Percentiles rank a stretch among this genome's conserved stretches.
Evolutionary conservation across 2,888 invertebrate species (phyloP).

Genomic region (Poecilus cupreus): DNA sequence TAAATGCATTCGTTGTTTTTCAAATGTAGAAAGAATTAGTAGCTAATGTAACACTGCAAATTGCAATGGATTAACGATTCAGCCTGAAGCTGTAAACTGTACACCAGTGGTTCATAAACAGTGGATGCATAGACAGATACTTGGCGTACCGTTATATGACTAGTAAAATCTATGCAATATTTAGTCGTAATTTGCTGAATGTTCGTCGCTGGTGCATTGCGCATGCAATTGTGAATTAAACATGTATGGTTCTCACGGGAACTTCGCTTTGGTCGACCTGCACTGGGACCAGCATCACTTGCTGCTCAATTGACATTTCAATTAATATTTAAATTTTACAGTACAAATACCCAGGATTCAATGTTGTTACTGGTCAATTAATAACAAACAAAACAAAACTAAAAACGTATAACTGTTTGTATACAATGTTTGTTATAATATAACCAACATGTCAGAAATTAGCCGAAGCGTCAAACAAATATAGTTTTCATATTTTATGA

Average conservation of each 20-base stretch:
- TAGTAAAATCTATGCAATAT: conserved; percentile 33
- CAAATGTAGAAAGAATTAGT: conserved; percentile 56
- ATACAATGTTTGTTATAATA: too few species aligned
- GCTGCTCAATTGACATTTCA: not conserved
- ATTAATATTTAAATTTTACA: not conserved
- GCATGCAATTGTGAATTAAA: conserved; percentile 37
- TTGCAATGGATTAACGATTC: conserved; percentile 55
- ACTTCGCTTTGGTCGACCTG: not conserved
- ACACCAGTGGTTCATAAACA: conserved; percentile 46
- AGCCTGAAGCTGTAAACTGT: conserved; percentile 39
- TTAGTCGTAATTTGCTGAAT: conserved; percentile 20
- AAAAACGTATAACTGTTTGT: too few species aligned
- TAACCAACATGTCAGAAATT: too few species aligned
- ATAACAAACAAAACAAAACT: not conserved
- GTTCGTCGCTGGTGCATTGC: not conserved
- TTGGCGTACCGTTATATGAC: not conserved
- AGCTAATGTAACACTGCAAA: conserved; percentile 57
- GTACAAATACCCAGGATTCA: not conserved
- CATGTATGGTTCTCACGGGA: conserved; percentile 28
- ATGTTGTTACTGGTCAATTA: not conserved
- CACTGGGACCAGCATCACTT: not conserved
- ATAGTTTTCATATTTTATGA: too few species aligned
- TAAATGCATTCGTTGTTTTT: conserved; percentile 54
- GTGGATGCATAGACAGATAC: not conserved
- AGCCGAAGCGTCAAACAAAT: too few species aligned